These are phyloP conservation scores for Leptobrachium ailaonicum DNA, from an alignment of 2,113 vertebrate genomes.

Conservation along the genomic window DNA sequence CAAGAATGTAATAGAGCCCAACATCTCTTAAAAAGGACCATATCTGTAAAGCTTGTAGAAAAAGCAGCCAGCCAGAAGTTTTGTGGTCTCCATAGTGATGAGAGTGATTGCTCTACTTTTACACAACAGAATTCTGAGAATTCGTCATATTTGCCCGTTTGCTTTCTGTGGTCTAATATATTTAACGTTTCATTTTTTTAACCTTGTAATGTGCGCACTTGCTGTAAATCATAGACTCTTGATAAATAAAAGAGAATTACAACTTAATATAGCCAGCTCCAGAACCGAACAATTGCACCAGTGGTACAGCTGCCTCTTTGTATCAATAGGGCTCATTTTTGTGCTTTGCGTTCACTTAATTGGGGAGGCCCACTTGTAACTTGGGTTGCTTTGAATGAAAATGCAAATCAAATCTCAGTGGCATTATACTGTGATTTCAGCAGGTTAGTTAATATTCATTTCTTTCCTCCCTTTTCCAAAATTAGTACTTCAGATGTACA, in stretches of 20 bases:
- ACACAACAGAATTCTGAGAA: too few relatives aligned
- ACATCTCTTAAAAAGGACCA: too few relatives aligned
- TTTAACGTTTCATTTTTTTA: too few relatives aligned
- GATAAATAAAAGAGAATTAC: not conserved
- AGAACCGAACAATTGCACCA: not conserved
- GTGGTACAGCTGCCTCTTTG: slow-evolving; percentile 1
- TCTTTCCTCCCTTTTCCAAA: not conserved
- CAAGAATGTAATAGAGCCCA: too few relatives aligned
- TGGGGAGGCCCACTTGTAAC: not conserved
- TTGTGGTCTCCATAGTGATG: too few relatives aligned
- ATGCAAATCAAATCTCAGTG: not conserved
- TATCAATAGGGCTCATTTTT: not conserved
- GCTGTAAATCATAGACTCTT: not conserved
- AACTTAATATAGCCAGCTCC: not conserved
- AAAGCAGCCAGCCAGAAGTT: too few relatives aligned
- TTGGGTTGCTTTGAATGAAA: not conserved
- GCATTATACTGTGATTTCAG: not conserved
- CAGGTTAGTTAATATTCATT: not conserved
- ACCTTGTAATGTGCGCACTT: too few relatives aligned
- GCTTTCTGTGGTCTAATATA: too few relatives aligned
- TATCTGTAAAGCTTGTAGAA: too few relatives aligned
- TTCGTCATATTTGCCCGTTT: too few relatives aligned
- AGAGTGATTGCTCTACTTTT: too few relatives aligned
- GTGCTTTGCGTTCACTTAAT: not conserved
- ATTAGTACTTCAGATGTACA: not conserved